These are phyloP conservation scores for Sebastes cheni DNA, from an alignment of 2,797 vertebrate species.

Conservation along the genomic window DNA sequence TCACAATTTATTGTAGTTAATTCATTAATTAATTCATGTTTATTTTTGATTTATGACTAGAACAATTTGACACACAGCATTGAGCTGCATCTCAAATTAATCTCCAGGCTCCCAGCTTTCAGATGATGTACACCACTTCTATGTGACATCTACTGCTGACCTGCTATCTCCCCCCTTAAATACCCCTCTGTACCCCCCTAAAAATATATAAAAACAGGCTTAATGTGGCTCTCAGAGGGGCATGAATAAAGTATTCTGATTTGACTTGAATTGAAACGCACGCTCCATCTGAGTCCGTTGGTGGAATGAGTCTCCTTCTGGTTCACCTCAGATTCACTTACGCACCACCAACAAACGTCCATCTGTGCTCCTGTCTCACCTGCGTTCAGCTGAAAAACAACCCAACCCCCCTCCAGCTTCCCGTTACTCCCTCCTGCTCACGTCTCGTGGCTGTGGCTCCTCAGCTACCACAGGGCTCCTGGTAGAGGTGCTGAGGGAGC, in stretches of 20 bases:
- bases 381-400: constrained; percentile 29
- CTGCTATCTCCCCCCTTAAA: too few species aligned
- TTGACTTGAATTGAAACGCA: not conserved
- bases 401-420: not conserved
- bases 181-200: too few species aligned
- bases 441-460: constrained; percentile 20
- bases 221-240: not conserved
- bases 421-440: not conserved
- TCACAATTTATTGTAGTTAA: not conserved
- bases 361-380: constrained; percentile 16
- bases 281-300: not conserved
- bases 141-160: too few species aligned
- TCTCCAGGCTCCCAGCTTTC: too few species aligned
- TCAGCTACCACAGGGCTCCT: constrained; percentile 56
- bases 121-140: too few species aligned
- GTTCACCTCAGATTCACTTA: constrained; percentile 36
- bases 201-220: too few species aligned
- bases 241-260: constrained; percentile 27
- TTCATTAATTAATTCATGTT: too few species aligned
- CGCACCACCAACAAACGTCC: constrained; percentile 11
- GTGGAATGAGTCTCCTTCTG: not conserved
- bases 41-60: too few species aligned
- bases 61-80: too few species aligned
- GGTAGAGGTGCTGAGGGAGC: constrained; percentile 70
- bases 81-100: too few species aligned